Evolutionary conservation across 2,113 vertebrate genomes (phyloP).

Genomic region (Anolis carolinensis): DNA sequence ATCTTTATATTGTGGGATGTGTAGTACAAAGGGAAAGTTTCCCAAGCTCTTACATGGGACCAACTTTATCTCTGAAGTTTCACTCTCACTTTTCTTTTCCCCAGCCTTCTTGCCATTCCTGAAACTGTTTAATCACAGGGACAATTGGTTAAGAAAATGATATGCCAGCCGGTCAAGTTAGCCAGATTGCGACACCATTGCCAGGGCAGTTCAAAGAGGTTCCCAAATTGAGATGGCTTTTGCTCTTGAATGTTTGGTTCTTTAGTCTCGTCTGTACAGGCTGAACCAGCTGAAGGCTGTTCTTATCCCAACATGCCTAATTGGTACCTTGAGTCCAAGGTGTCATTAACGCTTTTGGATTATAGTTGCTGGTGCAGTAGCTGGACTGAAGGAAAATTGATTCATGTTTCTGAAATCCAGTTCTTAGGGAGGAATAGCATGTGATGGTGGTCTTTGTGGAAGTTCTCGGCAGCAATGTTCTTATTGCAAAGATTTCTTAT

Average conservation of each 20-base stretch:
- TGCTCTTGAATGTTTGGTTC: neutral
- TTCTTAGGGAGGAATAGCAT: neutral
- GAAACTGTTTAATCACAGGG: constrained; percentile 21
- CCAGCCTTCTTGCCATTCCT: too few species aligned
- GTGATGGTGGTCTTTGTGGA: neutral
- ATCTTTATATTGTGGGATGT: neutral
- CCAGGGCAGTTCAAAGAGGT: neutral
- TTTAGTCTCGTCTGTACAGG: constrained; percentile 49
- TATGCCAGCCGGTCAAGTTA: neutral
- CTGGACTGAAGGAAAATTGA: constrained; percentile 63
- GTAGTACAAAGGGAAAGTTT: too few species aligned
- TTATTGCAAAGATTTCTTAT: accelerated
- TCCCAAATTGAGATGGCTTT: constrained; percentile 9
- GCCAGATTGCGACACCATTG: neutral
- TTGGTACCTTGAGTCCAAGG: constrained; percentile 74
- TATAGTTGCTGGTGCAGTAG: constrained; percentile 55
- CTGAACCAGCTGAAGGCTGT: constrained; percentile 67
- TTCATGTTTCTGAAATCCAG: constrained; percentile 62
- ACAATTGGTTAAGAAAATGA: neutral
- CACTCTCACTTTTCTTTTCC: neutral
- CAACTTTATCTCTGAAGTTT: neutral
- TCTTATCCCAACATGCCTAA: constrained; percentile 78
- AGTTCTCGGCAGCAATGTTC: neutral
- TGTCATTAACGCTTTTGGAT: constrained; percentile 74
- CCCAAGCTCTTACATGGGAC: too few species aligned